Base-by-base conservation (phyloP, 2,888 invertebrate species). In the Cryptophagus acutangulus region DNA sequence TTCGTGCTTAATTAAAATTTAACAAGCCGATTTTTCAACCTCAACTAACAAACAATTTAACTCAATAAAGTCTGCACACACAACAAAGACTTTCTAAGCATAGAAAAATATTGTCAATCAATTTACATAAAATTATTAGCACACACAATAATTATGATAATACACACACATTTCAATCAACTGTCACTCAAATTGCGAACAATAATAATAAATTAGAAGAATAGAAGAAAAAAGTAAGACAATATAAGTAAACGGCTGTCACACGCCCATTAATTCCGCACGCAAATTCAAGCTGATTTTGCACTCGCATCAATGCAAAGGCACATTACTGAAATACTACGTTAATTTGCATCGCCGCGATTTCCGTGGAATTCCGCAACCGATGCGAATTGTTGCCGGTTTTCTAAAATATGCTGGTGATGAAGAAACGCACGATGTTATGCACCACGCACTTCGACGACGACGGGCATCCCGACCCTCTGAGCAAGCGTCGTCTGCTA, bases 401-500 rank as follows among this genome's bases (percentile, higher is more conserved):
- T 12, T 33, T 5, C 29, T 5, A 20, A 20, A 20, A 8, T 26
- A 31, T 31, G 31, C 31, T 45, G 39, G 30, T 43, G 35, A 31
- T 16, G 15, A 16, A 8, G 31, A 3, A 13, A 13, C 31, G 26
- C 12, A 26, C 26, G 26, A 20, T 6, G 9, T 26, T 26, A 3
- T 13, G 3, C 9, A 26, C 26, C 58, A 53, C 53, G 54, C 49
- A 51, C 50, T 49, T 45, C 43, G 41, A 45, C 49, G 58, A 51
- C 56, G 58, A 51, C 60, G 52, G 38, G 41, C 53, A 52, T 47
- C 51, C 48, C 44, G 49, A 45, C 50, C 48, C 33, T 55, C 44
- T 55, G 57, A 43, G 59, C 59, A 61, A 46, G 59, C 60, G 60
- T 57, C 55, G 51, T 35, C 45, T 51, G 44, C 9, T 16, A 14